Base-by-base conservation (phyloP, 2,797 vertebrate genomes). In the Lacerta viridis region DNA sequence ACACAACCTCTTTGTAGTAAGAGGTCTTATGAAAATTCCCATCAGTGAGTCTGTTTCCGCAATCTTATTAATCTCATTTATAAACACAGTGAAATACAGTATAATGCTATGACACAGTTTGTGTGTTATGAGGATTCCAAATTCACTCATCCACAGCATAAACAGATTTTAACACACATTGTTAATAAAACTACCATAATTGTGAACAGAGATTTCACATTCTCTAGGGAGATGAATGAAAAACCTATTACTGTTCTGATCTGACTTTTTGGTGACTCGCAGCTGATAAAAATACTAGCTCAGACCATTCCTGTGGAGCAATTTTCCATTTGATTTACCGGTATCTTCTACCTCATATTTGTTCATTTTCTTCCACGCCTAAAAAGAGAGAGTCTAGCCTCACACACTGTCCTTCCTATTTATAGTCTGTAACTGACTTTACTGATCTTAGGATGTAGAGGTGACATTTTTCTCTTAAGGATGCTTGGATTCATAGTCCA, bases 161-260 rank as follows among this genome's bases (percentile, higher is more conserved):
- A 86, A 50, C 75, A 78, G 41, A 86, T 46, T 77, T 77, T 25
- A 84, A 59, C 17, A 39, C 18, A 59, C 59, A 69, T 11, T 86
- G 61, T 86, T 79, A 46, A 86, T 86, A 86, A 77, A 78, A 69
- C 9, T 29, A 25, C 6, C 43, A 0, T 33, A 25, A 8, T 36
- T 77, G 39, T 33, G 10, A 85, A 33, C 59, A 66, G 29, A 36
- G 29, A 77, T 77, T 41, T 46, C 2, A 80, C 50, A 59, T 36
- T 71, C 5, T 80, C 64, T 61, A 82, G 79, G 23, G 20, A 20
- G 27, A 20, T 59, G n/a, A 72, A 86, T 55, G 66, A 72, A 39
- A 84, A 46, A 69, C 25, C 55, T 59, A 64, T 64, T 33, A 25
- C 29, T 74, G 20, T 75, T 55, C 39, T 64, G 11, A 87, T 76